Conservation (phyloP, 1,140 invertebrate genomes). For the Drosophila novamexicana region DNA sequence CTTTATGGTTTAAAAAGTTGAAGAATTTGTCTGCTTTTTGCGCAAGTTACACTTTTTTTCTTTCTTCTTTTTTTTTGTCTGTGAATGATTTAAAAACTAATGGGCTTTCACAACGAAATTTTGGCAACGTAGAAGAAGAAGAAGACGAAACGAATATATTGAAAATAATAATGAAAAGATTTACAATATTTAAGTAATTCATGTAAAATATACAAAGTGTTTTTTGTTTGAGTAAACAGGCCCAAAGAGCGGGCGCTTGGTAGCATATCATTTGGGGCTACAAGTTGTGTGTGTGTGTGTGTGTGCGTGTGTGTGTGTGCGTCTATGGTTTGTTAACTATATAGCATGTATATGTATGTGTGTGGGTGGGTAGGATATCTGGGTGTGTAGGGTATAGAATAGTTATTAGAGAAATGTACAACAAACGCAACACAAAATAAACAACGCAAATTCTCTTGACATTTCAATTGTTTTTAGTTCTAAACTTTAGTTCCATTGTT, state of each 20-base stretch:
- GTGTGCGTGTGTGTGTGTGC: constrained; percentile 5
- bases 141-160: constrained; percentile 11
- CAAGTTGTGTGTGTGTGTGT: constrained; percentile 4
- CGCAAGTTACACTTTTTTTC: background rate
- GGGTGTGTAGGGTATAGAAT: constrained; percentile 10
- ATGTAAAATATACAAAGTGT: constrained; percentile 81
- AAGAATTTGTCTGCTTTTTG: constrained; percentile 17
- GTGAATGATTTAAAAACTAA: constrained; percentile 84
- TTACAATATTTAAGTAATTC: constrained; percentile 64
- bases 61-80: constrained; percentile 20
- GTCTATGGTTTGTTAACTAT: constrained; percentile 25
- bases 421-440: constrained; percentile 82
- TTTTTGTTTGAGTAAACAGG: background rate
- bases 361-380: constrained; percentile 3
- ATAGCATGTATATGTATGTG: constrained; percentile 9
- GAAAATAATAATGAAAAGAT: constrained; percentile 51
- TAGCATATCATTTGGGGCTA: constrained; percentile 1
- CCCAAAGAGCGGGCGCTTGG: background rate
- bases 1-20: background rate
- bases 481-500: constrained; percentile 74
- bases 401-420: constrained; percentile 72
- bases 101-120: constrained; percentile 35
- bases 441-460: constrained; percentile 67
- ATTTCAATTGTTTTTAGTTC: constrained; percentile 23
- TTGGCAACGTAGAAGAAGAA: constrained; percentile 20